phyloP scores from a whole-genome alignment of 2,797 vertebrate species.

The Emydoidea blandingii region DNA sequence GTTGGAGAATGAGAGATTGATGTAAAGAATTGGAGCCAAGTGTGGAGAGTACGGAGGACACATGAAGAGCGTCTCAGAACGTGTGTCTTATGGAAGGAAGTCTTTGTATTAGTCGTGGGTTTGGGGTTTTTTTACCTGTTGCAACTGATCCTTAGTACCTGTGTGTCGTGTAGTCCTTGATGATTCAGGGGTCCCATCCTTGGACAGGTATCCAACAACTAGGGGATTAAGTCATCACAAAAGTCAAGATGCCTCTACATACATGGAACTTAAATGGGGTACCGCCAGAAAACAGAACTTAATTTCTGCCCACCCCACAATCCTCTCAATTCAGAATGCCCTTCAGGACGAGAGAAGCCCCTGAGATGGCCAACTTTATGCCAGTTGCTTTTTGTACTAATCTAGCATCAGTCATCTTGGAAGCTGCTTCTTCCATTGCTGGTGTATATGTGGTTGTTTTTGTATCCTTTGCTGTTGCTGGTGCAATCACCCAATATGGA shows the following conservation, averaged over 20 bases:
- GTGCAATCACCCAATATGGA: neutral
- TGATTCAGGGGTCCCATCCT: constrained; percentile 23
- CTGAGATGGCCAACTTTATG: neutral
- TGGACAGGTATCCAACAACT: constrained; percentile 18
- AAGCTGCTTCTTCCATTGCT: constrained; percentile 1
- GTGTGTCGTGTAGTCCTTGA: constrained; percentile 26
- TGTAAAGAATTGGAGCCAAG: neutral
- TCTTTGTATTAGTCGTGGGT: neutral
- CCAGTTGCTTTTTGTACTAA: neutral
- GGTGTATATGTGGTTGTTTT: constrained; percentile 5
- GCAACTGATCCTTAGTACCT: constrained; percentile 45
- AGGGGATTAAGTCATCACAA: neutral
- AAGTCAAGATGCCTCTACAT: constrained; percentile 12
- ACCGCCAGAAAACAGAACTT: neutral
- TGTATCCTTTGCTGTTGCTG: rapidly evolving
- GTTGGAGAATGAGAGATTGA: neutral
- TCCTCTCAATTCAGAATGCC: neutral
- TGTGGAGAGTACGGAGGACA: neutral
- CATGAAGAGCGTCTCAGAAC: neutral
- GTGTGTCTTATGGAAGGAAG: neutral
- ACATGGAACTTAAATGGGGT: neutral
- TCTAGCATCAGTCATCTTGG: neutral
- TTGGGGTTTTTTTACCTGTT: constrained; percentile 47
- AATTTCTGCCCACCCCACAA: neutral
- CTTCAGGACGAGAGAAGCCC: neutral